Base-by-base conservation (phyloP, 2,888 invertebrate species). In the Punctoribates punctum region DNA sequence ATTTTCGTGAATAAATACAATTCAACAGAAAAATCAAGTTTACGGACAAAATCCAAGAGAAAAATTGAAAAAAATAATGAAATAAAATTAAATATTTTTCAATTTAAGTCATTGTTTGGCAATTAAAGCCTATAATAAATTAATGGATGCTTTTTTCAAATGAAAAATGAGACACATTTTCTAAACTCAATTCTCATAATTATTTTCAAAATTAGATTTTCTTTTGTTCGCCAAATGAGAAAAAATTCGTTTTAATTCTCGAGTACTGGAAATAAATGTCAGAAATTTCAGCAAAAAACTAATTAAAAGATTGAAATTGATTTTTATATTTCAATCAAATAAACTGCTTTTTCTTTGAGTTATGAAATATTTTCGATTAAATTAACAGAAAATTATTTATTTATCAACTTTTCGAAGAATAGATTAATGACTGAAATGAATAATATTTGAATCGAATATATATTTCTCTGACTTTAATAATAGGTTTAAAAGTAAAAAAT, bases 401-500 rank as follows among this genome's bases (percentile, higher is more conserved):
- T 6, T 57, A 57, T 46, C 13, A 62, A 29, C 17, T 25, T 13
- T 15, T 57, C 6, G 57, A 23, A n/a, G 11, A 46, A 11, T 46
- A 62, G 13, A 23, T 9, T 17, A 23, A 23, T 23, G 25, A 57
- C 57, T 23, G 6, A 23, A 25, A 57, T 23, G 23, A 23, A 62
- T 27, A 11, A 46, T 46, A 46, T 46, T 46, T 11, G 15, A 46
- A 11, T 46, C 15, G 15, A 11, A 27, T 27, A 62, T 62, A 27
- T n/a, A 57, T 27, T 62, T 25, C 62, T 62, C 62, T 62, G 17
- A 62, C n/a, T n/a, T n/a, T n/a, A n/a, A n/a, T n/a, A n/a, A n/a
- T n/a, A n/a, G n/a, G n/a, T n/a, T n/a, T n/a, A n/a, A n/a, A n/a
- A n/a, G n/a, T n/a, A n/a, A n/a, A n/a, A n/a, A n/a, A n/a, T n/a